These are phyloP conservation scores for Asarcornis scutulata DNA, from an alignment of 2,113 vertebrate species.

Conservation along the genomic window DNA sequence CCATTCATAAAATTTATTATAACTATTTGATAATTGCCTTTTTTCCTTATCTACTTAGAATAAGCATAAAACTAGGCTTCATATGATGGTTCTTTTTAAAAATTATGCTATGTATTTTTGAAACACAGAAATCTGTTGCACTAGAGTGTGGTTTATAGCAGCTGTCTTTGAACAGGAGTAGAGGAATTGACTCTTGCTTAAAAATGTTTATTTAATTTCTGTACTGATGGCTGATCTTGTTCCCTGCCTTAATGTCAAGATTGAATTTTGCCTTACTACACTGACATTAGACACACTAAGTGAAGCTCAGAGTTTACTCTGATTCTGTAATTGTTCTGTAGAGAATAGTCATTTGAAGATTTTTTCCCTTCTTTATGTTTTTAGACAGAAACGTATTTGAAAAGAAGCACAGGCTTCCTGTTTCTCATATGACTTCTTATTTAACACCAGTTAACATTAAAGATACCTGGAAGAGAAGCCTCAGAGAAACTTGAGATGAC, in stretches of 20 bases:
- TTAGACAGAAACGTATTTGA: background rate
- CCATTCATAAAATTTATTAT: background rate
- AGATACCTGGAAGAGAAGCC: background rate
- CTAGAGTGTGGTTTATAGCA: background rate
- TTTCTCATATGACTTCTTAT: background rate
- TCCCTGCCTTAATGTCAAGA: background rate
- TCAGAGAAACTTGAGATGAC: background rate
- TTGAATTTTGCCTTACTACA: background rate
- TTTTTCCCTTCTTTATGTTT: background rate
- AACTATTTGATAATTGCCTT: background rate
- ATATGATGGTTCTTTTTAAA: background rate
- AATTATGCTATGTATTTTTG: background rate
- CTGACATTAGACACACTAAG: background rate
- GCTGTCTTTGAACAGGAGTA: background rate
- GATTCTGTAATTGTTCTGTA: background rate
- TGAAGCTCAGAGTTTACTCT: background rate
- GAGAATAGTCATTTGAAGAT: background rate
- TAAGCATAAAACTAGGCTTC: background rate
- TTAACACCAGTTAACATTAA: background rate
- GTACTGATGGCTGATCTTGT: background rate
- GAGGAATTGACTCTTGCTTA: background rate
- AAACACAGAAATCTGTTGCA: background rate
- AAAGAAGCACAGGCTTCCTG: background rate
- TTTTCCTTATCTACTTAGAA: background rate
- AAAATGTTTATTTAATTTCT: slow-evolving; percentile 3